Evolutionary conservation across 2,888 invertebrate species (phyloP).

Genomic region (Stenodema calcarata): DNA sequence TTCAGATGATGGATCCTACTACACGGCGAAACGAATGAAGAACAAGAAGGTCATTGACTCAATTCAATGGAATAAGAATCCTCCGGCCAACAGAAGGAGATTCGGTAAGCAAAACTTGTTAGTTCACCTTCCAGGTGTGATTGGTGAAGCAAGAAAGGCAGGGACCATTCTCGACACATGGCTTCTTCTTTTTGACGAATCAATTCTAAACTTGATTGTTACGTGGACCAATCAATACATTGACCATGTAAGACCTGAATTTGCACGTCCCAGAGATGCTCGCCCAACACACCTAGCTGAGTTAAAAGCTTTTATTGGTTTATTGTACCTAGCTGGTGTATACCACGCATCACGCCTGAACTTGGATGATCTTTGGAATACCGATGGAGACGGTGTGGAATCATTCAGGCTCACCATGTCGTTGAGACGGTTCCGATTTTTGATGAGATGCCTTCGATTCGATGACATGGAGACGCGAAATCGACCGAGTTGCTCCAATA

Average conservation of each 20-base stretch:
- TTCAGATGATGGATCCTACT: neutral
- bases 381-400: constrained; percentile 12
- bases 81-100: neutral
- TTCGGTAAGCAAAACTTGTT: constrained; percentile 26
- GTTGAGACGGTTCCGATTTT: constrained; percentile 13
- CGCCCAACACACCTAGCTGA: neutral
- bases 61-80: neutral
- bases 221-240: constrained; percentile 36
- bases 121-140: constrained; percentile 22
- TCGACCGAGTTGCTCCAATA: constrained; percentile 26
- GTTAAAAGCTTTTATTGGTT: constrained; percentile 34
- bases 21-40: neutral
- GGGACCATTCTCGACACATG: constrained; percentile 20
- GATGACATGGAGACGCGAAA: constrained; percentile 35
- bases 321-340: constrained; percentile 25
- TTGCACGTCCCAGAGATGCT: constrained; percentile 22
- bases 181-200: constrained; percentile 21
- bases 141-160: constrained; percentile 16
- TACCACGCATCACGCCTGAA: constrained; percentile 14
- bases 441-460: constrained; percentile 37
- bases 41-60: neutral
- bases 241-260: neutral
- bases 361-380: constrained; percentile 23
- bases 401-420: constrained; percentile 29
- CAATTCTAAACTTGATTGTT: constrained; percentile 10